These are phyloP conservation scores for Scyliorhinus canicula DNA, from an alignment of 2,797 vertebrate species.

Conservation along the genomic window DNA sequence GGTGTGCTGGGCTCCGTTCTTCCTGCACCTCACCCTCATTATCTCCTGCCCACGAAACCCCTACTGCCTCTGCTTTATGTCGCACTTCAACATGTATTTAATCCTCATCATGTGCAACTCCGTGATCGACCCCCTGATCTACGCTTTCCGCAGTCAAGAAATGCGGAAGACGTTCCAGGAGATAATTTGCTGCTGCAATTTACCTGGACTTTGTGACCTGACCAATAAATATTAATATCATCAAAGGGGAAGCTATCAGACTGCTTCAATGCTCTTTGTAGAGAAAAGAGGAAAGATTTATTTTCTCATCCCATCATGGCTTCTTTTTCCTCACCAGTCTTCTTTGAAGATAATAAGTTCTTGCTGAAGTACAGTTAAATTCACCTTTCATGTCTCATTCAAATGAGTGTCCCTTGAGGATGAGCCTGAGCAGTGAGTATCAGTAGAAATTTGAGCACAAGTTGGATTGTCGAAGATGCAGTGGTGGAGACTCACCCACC, in stretches of 20 bases:
- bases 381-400: background rate
- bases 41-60: conserved; percentile 89
- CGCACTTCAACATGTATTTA: conserved; percentile 92
- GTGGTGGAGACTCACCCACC: background rate
- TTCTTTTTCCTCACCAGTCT: background rate
- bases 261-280: background rate
- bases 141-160: conserved; percentile 91
- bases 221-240: conserved; percentile 65
- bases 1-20: conserved; percentile 93
- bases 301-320: too few species aligned
- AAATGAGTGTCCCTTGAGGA: background rate
- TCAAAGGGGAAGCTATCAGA: background rate
- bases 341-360: background rate
- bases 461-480: too few species aligned
- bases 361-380: background rate
- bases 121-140: conserved; percentile 88
- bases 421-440: background rate
- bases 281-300: background rate
- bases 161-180: conserved; percentile 92
- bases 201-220: conserved; percentile 62
- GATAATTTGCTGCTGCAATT: conserved; percentile 76
- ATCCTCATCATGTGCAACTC: conserved; percentile 97
- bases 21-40: conserved; percentile 86
- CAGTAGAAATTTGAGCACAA: background rate
- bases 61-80: conserved; percentile 94